phyloP scores from a whole-genome alignment of 2,797 vertebrate genomes.

The Gymnocypris eckloni region DNA sequence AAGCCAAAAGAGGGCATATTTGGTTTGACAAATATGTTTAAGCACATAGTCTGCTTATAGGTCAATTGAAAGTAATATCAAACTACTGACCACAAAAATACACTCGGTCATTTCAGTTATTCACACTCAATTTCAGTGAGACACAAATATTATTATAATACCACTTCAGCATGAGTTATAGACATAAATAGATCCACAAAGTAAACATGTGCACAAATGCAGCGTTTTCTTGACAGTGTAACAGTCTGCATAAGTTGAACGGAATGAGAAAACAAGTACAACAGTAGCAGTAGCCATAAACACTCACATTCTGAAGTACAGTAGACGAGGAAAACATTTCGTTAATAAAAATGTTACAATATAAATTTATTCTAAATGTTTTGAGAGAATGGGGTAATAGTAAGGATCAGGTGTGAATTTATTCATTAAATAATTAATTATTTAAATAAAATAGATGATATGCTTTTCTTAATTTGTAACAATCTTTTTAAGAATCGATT shows the following conservation, averaged over 20 bases:
- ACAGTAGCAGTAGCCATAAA: slow-evolving; percentile 4
- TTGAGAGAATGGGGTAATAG: background rate
- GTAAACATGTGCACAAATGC: slow-evolving; percentile 7
- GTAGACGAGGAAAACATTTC: background rate
- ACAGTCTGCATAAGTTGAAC: slow-evolving; percentile 20
- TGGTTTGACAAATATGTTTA: slow-evolving; percentile 2
- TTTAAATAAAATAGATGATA: background rate
- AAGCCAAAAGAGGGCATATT: background rate
- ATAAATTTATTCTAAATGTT: background rate
- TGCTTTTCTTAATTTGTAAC: background rate
- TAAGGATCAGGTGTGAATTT: background rate
- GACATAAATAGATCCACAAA: slow-evolving; percentile 10
- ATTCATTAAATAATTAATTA: background rate
- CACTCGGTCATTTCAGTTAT: slow-evolving; percentile 1
- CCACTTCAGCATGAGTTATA: background rate
- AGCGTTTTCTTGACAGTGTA: slow-evolving; percentile 25
- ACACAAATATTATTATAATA: slow-evolving; percentile 15
- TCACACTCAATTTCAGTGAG: background rate
- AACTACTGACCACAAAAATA: background rate
- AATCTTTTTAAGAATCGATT: background rate
- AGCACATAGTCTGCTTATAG: background rate
- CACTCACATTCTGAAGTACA: background rate
- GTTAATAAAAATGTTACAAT: background rate
- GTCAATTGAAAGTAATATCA: background rate
- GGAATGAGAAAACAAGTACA: slow-evolving; percentile 10